Evolutionary conservation across 1,140 invertebrate genomes (phyloP).

Genomic region (Goniozus legneri): DNA sequence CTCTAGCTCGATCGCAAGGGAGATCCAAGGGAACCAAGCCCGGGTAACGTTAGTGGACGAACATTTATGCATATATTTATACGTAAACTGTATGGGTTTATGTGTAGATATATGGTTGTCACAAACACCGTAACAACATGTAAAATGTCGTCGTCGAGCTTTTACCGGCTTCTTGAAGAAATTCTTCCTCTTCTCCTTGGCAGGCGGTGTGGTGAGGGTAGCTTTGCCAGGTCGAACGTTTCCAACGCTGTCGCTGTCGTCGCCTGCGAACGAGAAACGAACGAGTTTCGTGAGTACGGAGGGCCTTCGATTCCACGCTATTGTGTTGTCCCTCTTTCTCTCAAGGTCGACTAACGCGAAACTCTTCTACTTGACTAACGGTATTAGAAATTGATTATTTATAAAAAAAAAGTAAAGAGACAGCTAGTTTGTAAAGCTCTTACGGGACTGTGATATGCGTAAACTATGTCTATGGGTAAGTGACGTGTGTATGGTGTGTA

Average conservation of each 20-base stretch:
- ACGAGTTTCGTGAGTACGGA: no score
- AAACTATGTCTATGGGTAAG: no score
- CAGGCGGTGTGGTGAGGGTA: slow-evolving; percentile 80
- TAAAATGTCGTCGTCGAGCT: slow-evolving; percentile 1
- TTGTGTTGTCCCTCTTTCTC: slow-evolving; percentile 30
- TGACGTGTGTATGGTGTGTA: no score
- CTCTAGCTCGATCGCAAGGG: not conserved
- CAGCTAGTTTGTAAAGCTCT: no score
- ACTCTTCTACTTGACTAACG: slow-evolving; percentile 20
- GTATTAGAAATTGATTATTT: no score
- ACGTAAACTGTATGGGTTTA: no score
- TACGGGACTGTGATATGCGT: no score
- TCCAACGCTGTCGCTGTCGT: slow-evolving; percentile 75
- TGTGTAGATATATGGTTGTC: no score
- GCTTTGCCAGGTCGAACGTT: slow-evolving; percentile 71
- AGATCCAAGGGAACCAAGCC: slow-evolving; percentile 2
- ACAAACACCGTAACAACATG: not conserved
- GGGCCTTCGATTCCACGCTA: no score
- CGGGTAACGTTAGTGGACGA: slow-evolving; percentile 4
- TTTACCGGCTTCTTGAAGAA: slow-evolving; percentile 93
- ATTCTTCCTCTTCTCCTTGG: slow-evolving; percentile 96
- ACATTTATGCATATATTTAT: not conserved
- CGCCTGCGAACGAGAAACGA: slow-evolving; percentile 57
- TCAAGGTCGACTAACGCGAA: slow-evolving; percentile 29
- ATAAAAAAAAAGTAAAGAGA: no score